phyloP scores from a whole-genome alignment of 2,888 invertebrate species.

The Leptinotarsa rubiginosa region DNA sequence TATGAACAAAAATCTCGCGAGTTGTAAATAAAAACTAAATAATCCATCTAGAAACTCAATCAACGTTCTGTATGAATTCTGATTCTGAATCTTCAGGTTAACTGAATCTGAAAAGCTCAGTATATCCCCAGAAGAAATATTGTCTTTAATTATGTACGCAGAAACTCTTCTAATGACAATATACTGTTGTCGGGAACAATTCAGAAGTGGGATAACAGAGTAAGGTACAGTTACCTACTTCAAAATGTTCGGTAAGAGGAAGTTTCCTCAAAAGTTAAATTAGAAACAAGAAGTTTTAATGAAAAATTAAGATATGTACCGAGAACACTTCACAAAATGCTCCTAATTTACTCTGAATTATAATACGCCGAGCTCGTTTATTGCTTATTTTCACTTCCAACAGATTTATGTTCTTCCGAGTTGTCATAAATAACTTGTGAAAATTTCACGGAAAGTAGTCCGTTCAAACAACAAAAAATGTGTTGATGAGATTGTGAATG shows the following conservation, averaged over 20 bases:
- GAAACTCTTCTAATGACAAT: slow-evolving; percentile 14
- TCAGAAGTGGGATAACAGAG: slow-evolving; percentile 18
- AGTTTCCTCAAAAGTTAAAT: slow-evolving; percentile 24
- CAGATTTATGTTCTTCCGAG: not conserved
- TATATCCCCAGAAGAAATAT: not conserved
- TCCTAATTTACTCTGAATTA: slow-evolving; percentile 5
- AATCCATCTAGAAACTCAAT: no score
- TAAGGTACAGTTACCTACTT: slow-evolving; percentile 14
- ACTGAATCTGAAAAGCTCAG: not conserved
- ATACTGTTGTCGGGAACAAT: slow-evolving; percentile 14
- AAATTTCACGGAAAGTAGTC: not conserved
- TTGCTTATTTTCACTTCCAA: slow-evolving; percentile 1
- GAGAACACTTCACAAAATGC: slow-evolving; percentile 6
- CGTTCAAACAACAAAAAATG: not conserved
- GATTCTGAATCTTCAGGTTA: not conserved
- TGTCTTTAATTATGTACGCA: slow-evolving; percentile 2
- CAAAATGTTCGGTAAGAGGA: slow-evolving; percentile 1
- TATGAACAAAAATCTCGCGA: no score
- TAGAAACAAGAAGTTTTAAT: slow-evolving; percentile 32
- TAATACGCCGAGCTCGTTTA: not conserved
- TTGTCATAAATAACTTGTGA: not conserved
- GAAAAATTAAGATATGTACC: slow-evolving; percentile 21
- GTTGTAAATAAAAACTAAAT: no score
- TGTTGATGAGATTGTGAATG: no score
- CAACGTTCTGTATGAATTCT: no score